These are phyloP conservation scores for Phenacoccus solenopsis DNA, from an alignment of 1,140 invertebrate species.

Conservation along the genomic window DNA sequence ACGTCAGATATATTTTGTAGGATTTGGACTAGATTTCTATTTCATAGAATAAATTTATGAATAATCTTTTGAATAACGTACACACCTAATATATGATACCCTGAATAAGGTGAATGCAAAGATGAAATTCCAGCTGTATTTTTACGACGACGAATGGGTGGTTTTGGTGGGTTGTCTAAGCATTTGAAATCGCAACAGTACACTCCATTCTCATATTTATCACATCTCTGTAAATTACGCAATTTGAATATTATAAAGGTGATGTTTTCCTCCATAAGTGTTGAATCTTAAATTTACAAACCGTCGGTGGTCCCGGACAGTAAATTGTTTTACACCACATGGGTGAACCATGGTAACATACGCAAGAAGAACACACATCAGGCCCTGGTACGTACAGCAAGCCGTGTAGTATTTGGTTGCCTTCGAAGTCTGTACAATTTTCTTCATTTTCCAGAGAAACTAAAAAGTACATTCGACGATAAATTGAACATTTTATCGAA, in stretches of 20 bases:
- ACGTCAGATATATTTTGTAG: too few relatives aligned
- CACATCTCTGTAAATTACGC: constrained; percentile 22
- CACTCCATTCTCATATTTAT: constrained; percentile 23
- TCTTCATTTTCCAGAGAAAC: constrained; percentile 38
- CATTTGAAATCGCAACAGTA: constrained; percentile 26
- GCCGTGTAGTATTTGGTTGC: constrained; percentile 57
- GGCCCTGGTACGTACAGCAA: constrained; percentile 68
- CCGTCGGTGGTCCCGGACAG: constrained; percentile 37
- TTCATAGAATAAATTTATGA: too few relatives aligned
- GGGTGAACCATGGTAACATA: constrained; percentile 69
- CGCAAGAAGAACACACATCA: constrained; percentile 71
- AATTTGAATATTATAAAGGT: constrained; percentile 42
- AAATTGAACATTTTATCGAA: too few relatives aligned
- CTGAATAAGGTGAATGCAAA: not conserved
- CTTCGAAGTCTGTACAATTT: constrained; percentile 68
- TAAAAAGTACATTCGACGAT: too few relatives aligned
- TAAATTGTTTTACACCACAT: constrained; percentile 76
- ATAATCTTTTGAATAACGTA: too few relatives aligned
- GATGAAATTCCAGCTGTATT: not conserved
- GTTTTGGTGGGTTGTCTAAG: constrained; percentile 21
- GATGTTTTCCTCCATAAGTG: constrained; percentile 72
- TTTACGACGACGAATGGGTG: not conserved
- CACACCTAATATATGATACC: too few relatives aligned
- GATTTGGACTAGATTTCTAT: too few relatives aligned
- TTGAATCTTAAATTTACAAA: constrained; percentile 49